A percentile compares a stretch with the other conserved stretches of the same genome.
Conservation (phyloP, 2,113 vertebrate genomes). For the Nothoprocta pentlandii region DNA sequence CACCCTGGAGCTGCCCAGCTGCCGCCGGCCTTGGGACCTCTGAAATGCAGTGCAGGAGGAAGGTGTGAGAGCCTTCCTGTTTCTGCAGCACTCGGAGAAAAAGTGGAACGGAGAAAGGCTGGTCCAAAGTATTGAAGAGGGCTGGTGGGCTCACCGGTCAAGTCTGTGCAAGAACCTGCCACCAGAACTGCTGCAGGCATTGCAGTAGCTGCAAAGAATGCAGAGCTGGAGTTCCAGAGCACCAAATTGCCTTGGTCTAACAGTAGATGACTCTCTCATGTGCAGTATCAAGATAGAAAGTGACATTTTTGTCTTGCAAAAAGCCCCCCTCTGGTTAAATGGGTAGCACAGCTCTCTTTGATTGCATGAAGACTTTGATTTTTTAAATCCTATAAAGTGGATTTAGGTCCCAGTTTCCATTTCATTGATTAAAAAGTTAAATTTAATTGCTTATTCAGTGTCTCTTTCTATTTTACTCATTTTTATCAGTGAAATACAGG, state of each 20-base stretch:
- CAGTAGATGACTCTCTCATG: not conserved
- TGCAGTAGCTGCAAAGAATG: slow-evolving; percentile 6
- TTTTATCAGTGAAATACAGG: slow-evolving; percentile 69
- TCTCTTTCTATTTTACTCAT: slow-evolving; percentile 27
- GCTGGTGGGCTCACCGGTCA: not conserved
- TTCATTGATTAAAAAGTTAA: slow-evolving; percentile 69
- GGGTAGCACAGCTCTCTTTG: slow-evolving; percentile 34
- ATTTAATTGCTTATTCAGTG: slow-evolving; percentile 57
- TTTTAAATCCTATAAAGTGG: slow-evolving; percentile 59
- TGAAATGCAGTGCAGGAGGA: not conserved
- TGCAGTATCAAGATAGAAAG: slow-evolving; percentile 2
- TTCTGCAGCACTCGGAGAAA: not conserved
- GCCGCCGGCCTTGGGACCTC: not conserved
- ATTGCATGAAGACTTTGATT: slow-evolving; percentile 58
- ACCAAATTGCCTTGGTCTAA: not conserved
- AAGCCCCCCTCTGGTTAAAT: slow-evolving; percentile 12
- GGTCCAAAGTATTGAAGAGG: fast-evolving
- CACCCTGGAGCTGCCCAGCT: not conserved
- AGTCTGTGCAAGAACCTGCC: not conserved
- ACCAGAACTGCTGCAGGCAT: not conserved
- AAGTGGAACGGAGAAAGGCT: not conserved
- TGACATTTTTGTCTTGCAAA: not conserved
- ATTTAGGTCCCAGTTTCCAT: slow-evolving; percentile 60
- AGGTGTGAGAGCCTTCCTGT: not conserved
- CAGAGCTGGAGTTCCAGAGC: slow-evolving; percentile 13